A percentile compares a stretch with the other conserved stretches of the same genome.
phyloP scores from a whole-genome alignment of 2,888 invertebrate genomes.

The Troides helena region DNA sequence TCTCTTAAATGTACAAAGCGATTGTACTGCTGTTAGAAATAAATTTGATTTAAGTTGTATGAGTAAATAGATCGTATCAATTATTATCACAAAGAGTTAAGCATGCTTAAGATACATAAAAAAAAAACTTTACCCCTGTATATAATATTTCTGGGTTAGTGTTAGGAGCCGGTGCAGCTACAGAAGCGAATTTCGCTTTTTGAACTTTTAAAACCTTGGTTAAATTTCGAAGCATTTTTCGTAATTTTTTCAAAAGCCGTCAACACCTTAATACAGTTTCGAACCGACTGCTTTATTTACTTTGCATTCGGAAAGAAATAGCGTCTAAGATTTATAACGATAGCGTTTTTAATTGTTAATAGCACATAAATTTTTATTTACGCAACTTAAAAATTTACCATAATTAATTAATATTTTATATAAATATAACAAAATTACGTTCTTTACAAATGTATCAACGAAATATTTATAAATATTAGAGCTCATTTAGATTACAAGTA shows the following conservation, averaged over 20 bases:
- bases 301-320: too few species aligned
- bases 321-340: neutral
- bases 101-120: neutral
- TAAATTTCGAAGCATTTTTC: slow-evolving; percentile 61
- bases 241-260: neutral
- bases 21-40: neutral
- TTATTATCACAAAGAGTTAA: neutral
- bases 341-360: neutral
- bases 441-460: too few species aligned
- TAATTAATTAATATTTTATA: too few species aligned
- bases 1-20: neutral
- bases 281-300: neutral
- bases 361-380: too few species aligned
- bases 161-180: slow-evolving; percentile 84
- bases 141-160: slow-evolving; percentile 87
- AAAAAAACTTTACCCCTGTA: slow-evolving; percentile 79
- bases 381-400: too few species aligned
- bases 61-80: neutral
- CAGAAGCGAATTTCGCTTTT: slow-evolving; percentile 76
- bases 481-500: too few species aligned
- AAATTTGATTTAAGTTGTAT: neutral
- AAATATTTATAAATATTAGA: too few species aligned
- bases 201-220: slow-evolving; percentile 53
- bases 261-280: neutral
- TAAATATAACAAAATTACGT: too few species aligned